Conservation (phyloP, 2,888 invertebrate species). For the Dynastes maya region DNA sequence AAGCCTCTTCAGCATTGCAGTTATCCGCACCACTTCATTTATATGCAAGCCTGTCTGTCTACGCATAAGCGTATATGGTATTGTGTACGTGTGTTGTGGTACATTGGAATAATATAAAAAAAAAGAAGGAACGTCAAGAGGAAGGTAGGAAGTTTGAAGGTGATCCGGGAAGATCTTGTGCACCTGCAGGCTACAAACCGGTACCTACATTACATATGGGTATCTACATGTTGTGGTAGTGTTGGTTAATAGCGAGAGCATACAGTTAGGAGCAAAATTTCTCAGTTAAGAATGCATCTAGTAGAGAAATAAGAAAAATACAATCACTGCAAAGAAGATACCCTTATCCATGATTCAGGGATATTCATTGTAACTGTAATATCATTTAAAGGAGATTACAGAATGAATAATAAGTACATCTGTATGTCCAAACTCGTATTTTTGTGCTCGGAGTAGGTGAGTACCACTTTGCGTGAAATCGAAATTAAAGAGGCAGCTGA, state of each 20-base stretch:
- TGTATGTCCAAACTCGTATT: no score
- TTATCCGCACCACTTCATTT: no score
- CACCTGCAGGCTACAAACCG: conserved; percentile 56
- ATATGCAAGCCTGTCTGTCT: not conserved
- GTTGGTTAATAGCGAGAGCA: not conserved
- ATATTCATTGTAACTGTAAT: no score
- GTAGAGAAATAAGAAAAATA: no score
- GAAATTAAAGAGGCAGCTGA: conserved; percentile 9
- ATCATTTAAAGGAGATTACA: no score
- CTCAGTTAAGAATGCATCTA: no score
- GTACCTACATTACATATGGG: conserved; percentile 42
- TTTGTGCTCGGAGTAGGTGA: no score
- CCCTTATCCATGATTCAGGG: no score
- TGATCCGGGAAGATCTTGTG: conserved; percentile 54
- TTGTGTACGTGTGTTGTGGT: not conserved
- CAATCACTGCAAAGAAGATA: no score
- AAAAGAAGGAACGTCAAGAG: conserved; percentile 45
- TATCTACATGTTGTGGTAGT: not conserved
- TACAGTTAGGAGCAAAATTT: not conserved
- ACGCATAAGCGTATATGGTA: not conserved
- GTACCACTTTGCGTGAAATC: not conserved
- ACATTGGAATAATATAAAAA: conserved; percentile 8
- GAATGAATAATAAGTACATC: no score
- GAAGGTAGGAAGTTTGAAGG: conserved; percentile 56
- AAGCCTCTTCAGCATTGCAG: no score